These are phyloP conservation scores for Taxidea taxus DNA, from an alignment of 2,113 vertebrate species.

Conservation along the genomic window DNA sequence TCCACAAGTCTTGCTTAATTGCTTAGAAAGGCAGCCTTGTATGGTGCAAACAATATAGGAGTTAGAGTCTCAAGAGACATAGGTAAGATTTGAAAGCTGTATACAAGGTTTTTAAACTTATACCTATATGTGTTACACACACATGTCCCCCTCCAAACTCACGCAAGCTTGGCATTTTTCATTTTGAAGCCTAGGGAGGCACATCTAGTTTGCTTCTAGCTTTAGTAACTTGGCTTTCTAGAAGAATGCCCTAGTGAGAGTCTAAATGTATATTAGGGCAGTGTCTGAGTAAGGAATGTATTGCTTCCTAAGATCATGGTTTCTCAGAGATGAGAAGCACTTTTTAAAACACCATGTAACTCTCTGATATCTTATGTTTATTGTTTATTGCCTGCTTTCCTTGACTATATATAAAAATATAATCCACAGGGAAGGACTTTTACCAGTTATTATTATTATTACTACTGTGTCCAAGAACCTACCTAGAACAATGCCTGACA, in stretches of 20 bases:
- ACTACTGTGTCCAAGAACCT: neutral
- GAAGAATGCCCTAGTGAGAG: constrained; percentile 6
- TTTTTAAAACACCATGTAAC: neutral
- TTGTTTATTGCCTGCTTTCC: neutral
- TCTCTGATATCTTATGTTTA: neutral
- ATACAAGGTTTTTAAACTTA: constrained; percentile 44
- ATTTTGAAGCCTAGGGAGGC: constrained; percentile 17
- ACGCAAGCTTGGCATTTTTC: constrained; percentile 8
- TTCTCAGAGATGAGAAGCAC: constrained; percentile 38
- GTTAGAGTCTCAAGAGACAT: neutral
- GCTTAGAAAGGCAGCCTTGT: neutral
- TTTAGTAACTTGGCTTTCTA: neutral
- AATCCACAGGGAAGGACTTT: neutral
- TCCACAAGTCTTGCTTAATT: constrained; percentile 4
- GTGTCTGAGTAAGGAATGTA: neutral
- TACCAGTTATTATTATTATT: neutral
- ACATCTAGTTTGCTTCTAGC: neutral
- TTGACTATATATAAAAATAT: neutral
- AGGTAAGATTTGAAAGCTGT: neutral
- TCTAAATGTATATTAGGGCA: neutral
- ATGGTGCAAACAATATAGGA: neutral
- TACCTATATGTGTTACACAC: neutral
- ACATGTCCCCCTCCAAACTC: neutral
- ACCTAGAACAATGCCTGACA: neutral
- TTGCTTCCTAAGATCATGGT: constrained; percentile 2